Evolutionary conservation across 1,140 invertebrate genomes (phyloP), one percentile per base, ranked within the genome.

Genomic region (Dendroctonus ponderosae): DNA sequence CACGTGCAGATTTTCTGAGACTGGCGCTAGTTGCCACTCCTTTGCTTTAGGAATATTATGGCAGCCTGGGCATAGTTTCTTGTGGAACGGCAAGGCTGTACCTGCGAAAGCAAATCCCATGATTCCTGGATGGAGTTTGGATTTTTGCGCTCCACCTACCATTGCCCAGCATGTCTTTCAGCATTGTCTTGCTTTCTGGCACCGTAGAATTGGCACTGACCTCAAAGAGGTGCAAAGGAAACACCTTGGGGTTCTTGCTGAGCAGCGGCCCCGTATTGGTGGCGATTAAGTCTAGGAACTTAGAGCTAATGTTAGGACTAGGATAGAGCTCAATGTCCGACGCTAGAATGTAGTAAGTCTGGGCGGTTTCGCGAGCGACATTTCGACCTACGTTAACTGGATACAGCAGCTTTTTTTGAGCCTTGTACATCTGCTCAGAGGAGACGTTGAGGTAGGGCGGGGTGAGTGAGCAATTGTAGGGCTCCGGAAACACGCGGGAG

Each of bases 281-380:
- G 3, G 88, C 85, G 53, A 94, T 87, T 91, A 94, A 91, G 70
- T 91, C 89, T 40, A 93, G 81, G 76, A 94, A 94, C 72, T 87
- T 86, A 6, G 82, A 80, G 14, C 89, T 87, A 62, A 93, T 77
- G 71, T 89, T 85, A 9, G 91, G 89, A 82, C 87, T 93, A 11
- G 93, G 92, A 79, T 94, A 94, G 44, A 95, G 83, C 77, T 95
- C 92, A 69, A 94, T 92, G 77, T 95, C 93, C 9, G 91, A 92
- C 6, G 92, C 88, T 63, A 96, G 82, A 43, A 97, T 84, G 77
- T 89, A 93, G 76, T 93, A 86, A 9, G 94, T 94, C 26, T 88
- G 79, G 7, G 93, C 89, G 7, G 87, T 84, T 73, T 93, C 90
- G 7, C 93, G 82, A 0, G 92, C 93, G 9, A 95, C 85, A 76